Evolutionary conservation across 35 echinoderm and acorn worm genomes (phyloP), one percentile per base, ranked within the genome.

Genomic region (Heliocidaris erythrogramma): DNA sequence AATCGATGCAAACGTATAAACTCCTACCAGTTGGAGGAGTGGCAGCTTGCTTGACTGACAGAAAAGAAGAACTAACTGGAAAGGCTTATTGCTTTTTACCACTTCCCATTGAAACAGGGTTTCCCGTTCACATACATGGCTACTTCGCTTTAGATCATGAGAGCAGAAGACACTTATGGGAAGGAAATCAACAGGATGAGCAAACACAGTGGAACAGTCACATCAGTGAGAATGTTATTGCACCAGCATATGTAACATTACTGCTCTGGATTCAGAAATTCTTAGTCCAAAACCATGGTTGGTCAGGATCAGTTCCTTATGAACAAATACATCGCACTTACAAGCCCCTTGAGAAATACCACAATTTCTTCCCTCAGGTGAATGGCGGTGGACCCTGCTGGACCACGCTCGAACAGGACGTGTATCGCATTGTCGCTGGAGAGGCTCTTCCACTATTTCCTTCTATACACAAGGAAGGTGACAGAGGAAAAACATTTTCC

Each of bases 71-170:
- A 42, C 8, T 52, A 27, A 49, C 92, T 48, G 30, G 90, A 18
- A 94, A 53, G 89, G 96, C 94, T 17, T 99, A 93, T 85, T 96
- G 95, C 78, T 96, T 99, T 32, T 85, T 99, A 30, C 98, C 98
- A n/a, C 94, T 99, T 30, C 97, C 97, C 11, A 94, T 97, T 49
- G 30, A 94, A 47, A 97, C 98, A 12, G 24, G 50, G 10, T 31
- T 99, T 17, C 96, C 96, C 50, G 96, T 99, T 13, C 95, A 96
- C 88, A 93, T 99, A 1, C 95, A 99, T 95, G 98, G 98, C 30
- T 96, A 95, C 78, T 99, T 99, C 94, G 94, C 94, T 18, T 88
- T 99, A 21, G 97, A 97, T 94, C 90, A 95, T 60, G 93, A 94
- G 31, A 88, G 97, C 7, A 52, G 95, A 59, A 96, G 96, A 94